Conservation (phyloP, 2,113 vertebrate genomes). For the Himantopus leucocephalus region DNA sequence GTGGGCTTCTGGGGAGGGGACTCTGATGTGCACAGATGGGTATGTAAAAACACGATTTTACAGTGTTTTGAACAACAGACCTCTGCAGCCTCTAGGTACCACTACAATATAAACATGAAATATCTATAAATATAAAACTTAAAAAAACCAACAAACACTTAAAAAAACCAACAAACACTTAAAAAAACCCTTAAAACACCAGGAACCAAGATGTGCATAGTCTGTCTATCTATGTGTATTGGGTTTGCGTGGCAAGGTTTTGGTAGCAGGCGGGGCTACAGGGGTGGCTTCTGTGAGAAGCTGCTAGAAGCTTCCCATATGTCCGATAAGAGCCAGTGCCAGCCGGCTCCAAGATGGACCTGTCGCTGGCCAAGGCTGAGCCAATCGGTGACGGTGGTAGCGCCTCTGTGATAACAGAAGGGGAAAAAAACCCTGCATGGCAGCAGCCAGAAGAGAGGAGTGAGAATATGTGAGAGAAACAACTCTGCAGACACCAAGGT, state of each 20-base stretch:
- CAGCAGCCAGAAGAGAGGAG: no score
- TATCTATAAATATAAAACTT: not conserved
- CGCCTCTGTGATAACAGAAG: not conserved
- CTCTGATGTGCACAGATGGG: not conserved
- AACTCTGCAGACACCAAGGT: no score
- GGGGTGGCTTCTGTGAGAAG: not conserved
- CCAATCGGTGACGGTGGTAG: not conserved
- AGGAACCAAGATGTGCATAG: no score
- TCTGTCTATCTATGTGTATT: not conserved
- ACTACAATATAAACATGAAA: not conserved
- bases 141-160: not conserved
- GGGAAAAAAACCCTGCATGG: no score
- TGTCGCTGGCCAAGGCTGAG: not conserved
- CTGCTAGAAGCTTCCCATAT: not conserved
- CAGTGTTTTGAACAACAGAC: not conserved
- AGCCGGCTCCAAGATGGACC: not conserved
- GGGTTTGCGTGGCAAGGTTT: not conserved
- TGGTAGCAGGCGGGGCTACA: not conserved
- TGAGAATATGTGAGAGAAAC: no score
- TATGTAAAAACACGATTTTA: not conserved
- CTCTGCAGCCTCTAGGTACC: not conserved
- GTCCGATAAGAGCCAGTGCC: not conserved
- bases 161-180: no score
- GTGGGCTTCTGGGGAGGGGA: no score
- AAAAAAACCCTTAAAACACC: not conserved